Conservation (phyloP, 2,888 invertebrate species). For the Drosophila fungiperda region DNA sequence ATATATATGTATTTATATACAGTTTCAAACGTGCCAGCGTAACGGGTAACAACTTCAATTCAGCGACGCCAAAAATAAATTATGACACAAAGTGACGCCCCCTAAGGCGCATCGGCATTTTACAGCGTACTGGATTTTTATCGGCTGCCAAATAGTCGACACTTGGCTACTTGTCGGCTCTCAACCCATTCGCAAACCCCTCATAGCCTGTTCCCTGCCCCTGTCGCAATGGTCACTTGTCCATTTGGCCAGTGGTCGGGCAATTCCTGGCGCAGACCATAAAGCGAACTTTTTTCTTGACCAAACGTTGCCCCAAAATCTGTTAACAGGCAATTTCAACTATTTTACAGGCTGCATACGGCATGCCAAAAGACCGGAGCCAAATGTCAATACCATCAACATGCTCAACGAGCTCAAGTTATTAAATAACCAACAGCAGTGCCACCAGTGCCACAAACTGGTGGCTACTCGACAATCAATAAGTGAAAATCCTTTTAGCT, state of each 20-base stretch:
- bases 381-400: conserved; percentile 77
- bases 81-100: conserved; percentile 48
- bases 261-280: conserved; percentile 58
- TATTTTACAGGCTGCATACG: conserved; percentile 69
- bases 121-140: conserved; percentile 56
- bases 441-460: conserved; percentile 3
- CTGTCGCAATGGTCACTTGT: neutral
- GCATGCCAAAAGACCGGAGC: conserved; percentile 72
- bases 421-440: conserved; percentile 49
- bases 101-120: conserved; percentile 50
- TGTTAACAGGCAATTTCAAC: conserved; percentile 79
- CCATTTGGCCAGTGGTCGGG: conserved; percentile 57
- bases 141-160: conserved; percentile 76
- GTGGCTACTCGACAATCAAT: conserved; percentile 25
- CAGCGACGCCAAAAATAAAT: conserved; percentile 32
- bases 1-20: neutral
- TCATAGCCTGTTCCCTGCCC: neutral
- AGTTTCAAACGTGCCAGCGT: conserved; percentile 27
- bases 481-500: conserved; percentile 21
- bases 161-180: conserved; percentile 54
- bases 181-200: conserved; percentile 15
- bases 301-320: conserved; percentile 60
- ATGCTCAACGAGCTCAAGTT: conserved; percentile 35
- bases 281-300: conserved; percentile 55
- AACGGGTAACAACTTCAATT: conserved; percentile 39